Evolutionary conservation across 2,888 invertebrate species (phyloP).

Genomic region (Dolomedes plantarius): DNA sequence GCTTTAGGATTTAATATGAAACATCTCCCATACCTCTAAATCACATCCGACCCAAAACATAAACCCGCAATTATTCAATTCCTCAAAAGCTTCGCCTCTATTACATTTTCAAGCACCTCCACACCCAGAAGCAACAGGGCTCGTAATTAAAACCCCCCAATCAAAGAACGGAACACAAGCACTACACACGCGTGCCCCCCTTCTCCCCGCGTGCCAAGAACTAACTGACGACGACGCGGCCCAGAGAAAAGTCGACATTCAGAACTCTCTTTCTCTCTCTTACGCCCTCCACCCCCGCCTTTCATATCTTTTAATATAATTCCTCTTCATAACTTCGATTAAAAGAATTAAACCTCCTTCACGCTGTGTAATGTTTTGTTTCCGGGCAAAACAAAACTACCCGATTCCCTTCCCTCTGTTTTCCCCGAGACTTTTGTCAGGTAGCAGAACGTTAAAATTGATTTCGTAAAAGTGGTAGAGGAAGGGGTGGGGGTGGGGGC

Average conservation of each 20-base stretch:
- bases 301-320: neutral
- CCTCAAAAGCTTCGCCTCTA: neutral
- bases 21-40: too few species aligned
- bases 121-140: neutral
- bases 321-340: conserved; percentile 4
- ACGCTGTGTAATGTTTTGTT: neutral
- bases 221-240: too few species aligned
- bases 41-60: neutral
- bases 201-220: too few species aligned
- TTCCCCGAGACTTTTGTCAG: neutral
- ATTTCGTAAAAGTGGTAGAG: neutral
- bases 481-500: neutral
- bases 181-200: too few species aligned
- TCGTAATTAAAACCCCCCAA: too few species aligned
- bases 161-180: too few species aligned
- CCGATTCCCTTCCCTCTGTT: neutral
- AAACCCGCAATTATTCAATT: conserved; percentile 1
- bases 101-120: neutral
- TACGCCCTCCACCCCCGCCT: neutral
- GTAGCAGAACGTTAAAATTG: conserved; percentile 6
- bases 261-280: neutral
- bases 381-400: conserved; percentile 2
- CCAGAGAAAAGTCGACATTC: neutral
- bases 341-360: neutral
- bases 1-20: too few species aligned